These are phyloP conservation scores for Felis chaus DNA, from an alignment of 2,113 vertebrate genomes.

Conservation along the genomic window DNA sequence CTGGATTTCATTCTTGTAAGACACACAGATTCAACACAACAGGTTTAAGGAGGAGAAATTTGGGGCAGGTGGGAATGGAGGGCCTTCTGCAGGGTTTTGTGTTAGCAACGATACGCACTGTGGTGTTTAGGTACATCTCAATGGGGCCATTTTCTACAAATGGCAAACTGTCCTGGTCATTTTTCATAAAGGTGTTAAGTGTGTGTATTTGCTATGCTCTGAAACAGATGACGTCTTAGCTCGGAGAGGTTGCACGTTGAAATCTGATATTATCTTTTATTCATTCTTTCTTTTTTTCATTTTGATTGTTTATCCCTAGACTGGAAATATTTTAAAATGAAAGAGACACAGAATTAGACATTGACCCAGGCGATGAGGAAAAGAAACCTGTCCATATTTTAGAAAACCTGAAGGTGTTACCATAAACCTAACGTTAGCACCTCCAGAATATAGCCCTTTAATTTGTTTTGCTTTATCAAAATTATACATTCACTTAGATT, in stretches of 20 bases:
- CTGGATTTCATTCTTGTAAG: accelerated
- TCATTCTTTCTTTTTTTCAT: not conserved
- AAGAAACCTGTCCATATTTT: not conserved
- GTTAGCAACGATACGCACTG: accelerated
- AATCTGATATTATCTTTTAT: not conserved
- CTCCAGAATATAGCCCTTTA: not conserved
- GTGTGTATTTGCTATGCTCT: not conserved
- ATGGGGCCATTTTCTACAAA: accelerated
- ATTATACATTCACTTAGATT: not conserved
- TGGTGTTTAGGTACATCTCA: accelerated
- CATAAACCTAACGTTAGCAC: not conserved
- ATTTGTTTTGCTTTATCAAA: not conserved
- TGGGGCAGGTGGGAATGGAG: too few species aligned
- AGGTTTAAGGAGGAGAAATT: not conserved
- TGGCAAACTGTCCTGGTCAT: not conserved
- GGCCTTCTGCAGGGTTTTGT: not conserved
- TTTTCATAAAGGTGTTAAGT: not conserved
- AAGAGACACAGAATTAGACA: not conserved
- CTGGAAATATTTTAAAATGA: not conserved
- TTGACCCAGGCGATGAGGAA: not conserved
- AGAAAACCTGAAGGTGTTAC: not conserved
- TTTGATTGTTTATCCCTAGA: not conserved
- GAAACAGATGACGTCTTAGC: not conserved
- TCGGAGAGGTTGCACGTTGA: not conserved
- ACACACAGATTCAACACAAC: too few species aligned